Percentiles rank a stretch among this genome's conserved stretches.
These are phyloP conservation scores for Zygaena filipendulae DNA, from an alignment of 2,888 invertebrate species.

Conservation along the genomic window DNA sequence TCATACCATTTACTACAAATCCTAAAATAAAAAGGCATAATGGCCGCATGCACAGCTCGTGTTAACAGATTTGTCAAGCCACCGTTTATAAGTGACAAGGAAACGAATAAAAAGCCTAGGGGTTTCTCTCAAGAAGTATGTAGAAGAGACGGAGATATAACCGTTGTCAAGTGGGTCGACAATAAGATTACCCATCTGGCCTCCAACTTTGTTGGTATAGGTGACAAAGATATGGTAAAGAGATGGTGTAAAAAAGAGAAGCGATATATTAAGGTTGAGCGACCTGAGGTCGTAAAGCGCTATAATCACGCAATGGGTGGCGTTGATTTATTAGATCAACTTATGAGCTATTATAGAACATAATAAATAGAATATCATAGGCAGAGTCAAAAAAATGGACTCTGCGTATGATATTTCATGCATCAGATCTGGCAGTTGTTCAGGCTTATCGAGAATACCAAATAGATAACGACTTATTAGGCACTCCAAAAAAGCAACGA, in stretches of 20 bases:
- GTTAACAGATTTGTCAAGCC: constrained; percentile 16
- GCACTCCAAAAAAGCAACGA: constrained; percentile 13
- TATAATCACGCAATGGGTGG: constrained; percentile 24
- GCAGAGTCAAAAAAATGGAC: constrained; percentile 24
- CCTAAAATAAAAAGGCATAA: constrained; percentile 12
- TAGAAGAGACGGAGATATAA: constrained; percentile 13
- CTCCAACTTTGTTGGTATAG: constrained; percentile 12
- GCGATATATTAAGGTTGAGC: constrained; percentile 15
- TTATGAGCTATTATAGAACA: constrained; percentile 23
- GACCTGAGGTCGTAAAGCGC: constrained; percentile 20
- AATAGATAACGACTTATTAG: constrained; percentile 13
- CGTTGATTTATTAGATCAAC: constrained; percentile 21
- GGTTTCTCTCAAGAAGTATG: constrained; percentile 14
- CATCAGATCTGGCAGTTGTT: constrained; percentile 15
- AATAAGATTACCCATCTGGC: constrained; percentile 7
- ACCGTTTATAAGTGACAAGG: constrained; percentile 12
- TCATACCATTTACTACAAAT: constrained; percentile 13
- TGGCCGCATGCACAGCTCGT: constrained; percentile 14
- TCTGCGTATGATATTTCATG: constrained; percentile 19
- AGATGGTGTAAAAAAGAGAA: constrained; percentile 12
- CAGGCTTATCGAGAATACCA: constrained; percentile 17
- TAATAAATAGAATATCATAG: too few species aligned
- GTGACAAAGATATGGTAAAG: constrained; percentile 11
- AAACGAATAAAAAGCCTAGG: constrained; percentile 11
- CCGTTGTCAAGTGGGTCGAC: constrained; percentile 15